These are phyloP conservation scores for Ptyas mucosa DNA, from an alignment of 2,113 vertebrate genomes.

Conservation along the genomic window DNA sequence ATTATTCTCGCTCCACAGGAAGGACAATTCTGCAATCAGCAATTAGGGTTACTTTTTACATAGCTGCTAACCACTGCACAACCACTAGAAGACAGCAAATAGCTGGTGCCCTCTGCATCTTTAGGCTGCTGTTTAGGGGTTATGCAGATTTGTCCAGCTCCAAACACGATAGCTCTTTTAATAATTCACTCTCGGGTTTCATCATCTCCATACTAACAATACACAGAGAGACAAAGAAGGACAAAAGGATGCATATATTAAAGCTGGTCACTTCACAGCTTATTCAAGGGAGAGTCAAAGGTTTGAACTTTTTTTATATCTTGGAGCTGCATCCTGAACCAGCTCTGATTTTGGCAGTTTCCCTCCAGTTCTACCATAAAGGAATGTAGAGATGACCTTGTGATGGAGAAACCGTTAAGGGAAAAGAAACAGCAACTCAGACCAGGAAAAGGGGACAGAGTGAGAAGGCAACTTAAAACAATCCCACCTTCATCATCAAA, in stretches of 20 bases:
- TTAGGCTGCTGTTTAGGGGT: neutral
- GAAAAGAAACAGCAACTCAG: too few relatives aligned
- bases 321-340: neutral
- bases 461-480: too few relatives aligned
- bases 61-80: neutral
- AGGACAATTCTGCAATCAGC: neutral
- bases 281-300: neutral
- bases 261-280: conserved; percentile 34
- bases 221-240: neutral
- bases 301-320: neutral
- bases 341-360: conserved; percentile 17
- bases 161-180: neutral
- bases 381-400: neutral
- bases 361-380: neutral
- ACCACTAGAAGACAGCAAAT: neutral
- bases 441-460: too few relatives aligned
- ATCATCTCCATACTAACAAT: conserved; percentile 11
- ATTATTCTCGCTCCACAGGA: neutral
- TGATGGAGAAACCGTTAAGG: too few relatives aligned
- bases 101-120: neutral
- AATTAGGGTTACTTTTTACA: neutral
- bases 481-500: neutral
- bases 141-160: neutral
- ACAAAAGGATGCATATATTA: neutral
- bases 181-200: conserved; percentile 22